Conservation (phyloP, 2,113 vertebrate genomes). For the Emydura subglobosa region DNA sequence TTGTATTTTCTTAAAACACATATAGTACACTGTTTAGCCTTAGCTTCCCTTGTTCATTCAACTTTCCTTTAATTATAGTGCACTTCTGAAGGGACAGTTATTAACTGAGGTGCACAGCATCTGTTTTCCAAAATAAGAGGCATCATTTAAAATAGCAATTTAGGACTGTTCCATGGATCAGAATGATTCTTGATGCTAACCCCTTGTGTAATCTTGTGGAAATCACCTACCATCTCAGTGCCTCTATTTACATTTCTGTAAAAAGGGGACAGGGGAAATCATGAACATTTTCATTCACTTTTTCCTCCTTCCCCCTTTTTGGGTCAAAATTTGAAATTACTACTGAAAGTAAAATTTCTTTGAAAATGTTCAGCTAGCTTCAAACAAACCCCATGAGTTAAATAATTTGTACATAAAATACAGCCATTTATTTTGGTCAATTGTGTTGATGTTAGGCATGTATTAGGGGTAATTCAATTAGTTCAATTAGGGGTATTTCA, state of each 20-base stretch:
- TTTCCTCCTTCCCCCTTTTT: not conserved
- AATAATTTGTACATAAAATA: not conserved
- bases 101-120: not conserved
- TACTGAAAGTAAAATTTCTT: not conserved
- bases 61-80: slow-evolving; percentile 63
- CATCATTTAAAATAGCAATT: slow-evolving; percentile 51
- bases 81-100: slow-evolving; percentile 57
- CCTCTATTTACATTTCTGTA: not conserved
- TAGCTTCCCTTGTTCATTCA: slow-evolving; percentile 55
- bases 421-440: not conserved
- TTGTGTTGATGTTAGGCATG: not conserved
- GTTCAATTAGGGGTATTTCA: not conserved
- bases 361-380: not conserved
- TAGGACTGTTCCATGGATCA: slow-evolving; percentile 46
- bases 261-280: not conserved
- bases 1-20: slow-evolving; percentile 50
- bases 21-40: slow-evolving; percentile 62
- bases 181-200: slow-evolving; percentile 34
- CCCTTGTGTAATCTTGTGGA: slow-evolving; percentile 53
- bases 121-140: slow-evolving; percentile 57
- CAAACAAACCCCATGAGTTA: not conserved
- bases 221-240: slow-evolving; percentile 24
- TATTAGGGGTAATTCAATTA: not conserved
- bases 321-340: rapidly evolving
- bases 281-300: not conserved